phyloP scores from a whole-genome alignment of 2,888 invertebrate species.

The Argyra leucocephala region DNA sequence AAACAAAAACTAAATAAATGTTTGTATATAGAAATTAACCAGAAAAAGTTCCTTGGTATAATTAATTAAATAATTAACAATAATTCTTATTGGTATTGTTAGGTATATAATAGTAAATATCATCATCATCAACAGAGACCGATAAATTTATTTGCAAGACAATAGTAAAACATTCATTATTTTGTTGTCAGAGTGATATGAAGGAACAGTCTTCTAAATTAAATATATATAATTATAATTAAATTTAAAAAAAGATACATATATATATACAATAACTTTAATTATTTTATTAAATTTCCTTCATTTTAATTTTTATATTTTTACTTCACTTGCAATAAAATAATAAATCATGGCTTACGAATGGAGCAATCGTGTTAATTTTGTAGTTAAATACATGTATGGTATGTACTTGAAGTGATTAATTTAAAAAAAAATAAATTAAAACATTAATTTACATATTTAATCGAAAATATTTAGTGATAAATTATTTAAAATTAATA shows the following conservation, averaged over 20 bases:
- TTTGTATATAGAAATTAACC: background rate
- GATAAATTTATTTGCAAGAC: background rate
- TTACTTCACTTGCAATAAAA: background rate
- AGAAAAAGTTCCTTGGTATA: too few relatives aligned
- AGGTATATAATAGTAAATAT: background rate
- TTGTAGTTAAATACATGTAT: constrained; percentile 71
- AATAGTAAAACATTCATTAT: background rate
- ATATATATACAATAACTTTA: background rate
- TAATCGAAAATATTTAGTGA: too few relatives aligned
- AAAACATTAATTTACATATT: too few relatives aligned
- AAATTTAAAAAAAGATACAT: background rate
- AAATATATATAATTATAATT: background rate
- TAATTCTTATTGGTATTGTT: background rate
- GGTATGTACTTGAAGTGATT: constrained; percentile 49
- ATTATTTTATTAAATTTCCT: background rate
- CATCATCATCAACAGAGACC: background rate
- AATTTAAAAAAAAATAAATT: background rate
- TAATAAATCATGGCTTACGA: constrained; percentile 58
- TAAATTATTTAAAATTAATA: too few relatives aligned
- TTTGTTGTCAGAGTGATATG: constrained; percentile 1
- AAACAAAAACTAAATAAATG: background rate
- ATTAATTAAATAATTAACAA: background rate
- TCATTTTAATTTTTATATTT: background rate
- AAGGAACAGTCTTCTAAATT: background rate
- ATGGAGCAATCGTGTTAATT: constrained; percentile 76